Evolutionary conservation across 2,888 invertebrate species (phyloP), one percentile per base, ranked within the genome.

Genomic region (Aspidapion aeneum): DNA sequence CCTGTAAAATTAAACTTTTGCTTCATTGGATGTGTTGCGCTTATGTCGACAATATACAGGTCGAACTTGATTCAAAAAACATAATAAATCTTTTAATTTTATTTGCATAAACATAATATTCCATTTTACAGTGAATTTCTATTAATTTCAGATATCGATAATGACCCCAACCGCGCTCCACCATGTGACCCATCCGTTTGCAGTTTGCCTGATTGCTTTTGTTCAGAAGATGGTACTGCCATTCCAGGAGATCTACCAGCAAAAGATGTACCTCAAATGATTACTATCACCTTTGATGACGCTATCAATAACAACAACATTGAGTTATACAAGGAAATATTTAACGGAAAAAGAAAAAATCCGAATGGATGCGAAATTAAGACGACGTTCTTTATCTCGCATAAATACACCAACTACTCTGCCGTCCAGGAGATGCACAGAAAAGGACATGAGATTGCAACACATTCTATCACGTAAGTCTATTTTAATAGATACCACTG

Each of bases 221-320:
- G 95, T 77, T 94, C 94, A 9, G 94, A 94, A 79, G 94, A 94
- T 76, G 94, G 94, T 68, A 94, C 94, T 49, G 84, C 86, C 54
- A 90, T 94, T 71, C 94, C 94, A 66, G 93, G 93, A 16, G 93
- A 94, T 75, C 81, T 94, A 57, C 93, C 92, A 16, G 79, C 88
- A 66, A 91, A 88, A 81, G 93, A 94, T 74, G 93, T 95, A 0
- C 95, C 95, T 2, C 94, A 95, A 83, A 95, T 95, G 95, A 90
- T 96, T 76, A 94, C 93, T 63, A 91, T 96, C 77, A 95, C 95
- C 58, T 96, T 96, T 78, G 95, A 96, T 77, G 95, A 95, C 75
- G 95, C 95, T 75, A 93, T 96, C 80, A 96, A 96, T 80, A 94
- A 94, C 81, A 94, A 96, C 82, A 96, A 96, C 81, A 95, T 95